Conservation (phyloP, 2,888 invertebrate genomes). For the Sarcophaga carnaria region DNA sequence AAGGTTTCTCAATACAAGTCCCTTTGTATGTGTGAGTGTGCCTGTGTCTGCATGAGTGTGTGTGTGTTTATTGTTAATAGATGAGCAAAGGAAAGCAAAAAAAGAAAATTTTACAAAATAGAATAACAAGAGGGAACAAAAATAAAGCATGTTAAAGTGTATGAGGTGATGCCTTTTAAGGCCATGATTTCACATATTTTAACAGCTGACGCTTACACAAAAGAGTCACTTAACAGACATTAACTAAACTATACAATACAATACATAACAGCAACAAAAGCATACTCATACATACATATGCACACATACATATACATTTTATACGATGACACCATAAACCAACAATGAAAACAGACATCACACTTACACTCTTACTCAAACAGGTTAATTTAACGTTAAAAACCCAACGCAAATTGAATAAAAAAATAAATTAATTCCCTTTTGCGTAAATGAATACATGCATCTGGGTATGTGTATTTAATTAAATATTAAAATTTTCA, state of each 20-base stretch:
- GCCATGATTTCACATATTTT: constrained; percentile 63
- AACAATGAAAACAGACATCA: background rate
- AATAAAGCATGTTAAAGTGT: constrained; percentile 16
- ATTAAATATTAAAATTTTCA: no score
- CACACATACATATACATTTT: background rate
- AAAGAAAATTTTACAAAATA: background rate
- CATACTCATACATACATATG: background rate
- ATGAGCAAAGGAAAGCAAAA: constrained; percentile 3
- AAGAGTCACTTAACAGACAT: constrained; percentile 61
- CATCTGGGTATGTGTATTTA: no score
- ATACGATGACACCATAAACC: background rate
- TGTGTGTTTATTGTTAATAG: constrained; percentile 1
- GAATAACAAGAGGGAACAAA: background rate
- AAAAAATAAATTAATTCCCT: no score
- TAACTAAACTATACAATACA: constrained; percentile 43
- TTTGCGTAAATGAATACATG: no score
- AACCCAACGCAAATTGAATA: no score
- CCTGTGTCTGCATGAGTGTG: background rate
- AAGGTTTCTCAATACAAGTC: background rate
- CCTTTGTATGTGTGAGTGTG: background rate
- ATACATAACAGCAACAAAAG: background rate
- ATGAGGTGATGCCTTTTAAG: constrained; percentile 57
- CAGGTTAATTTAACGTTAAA: no score
- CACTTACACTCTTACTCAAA: background rate
- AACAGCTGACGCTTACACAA: constrained; percentile 66